These are phyloP conservation scores for Furcula furcula DNA, from an alignment of 2,888 invertebrate genomes.

Conservation along the genomic window DNA sequence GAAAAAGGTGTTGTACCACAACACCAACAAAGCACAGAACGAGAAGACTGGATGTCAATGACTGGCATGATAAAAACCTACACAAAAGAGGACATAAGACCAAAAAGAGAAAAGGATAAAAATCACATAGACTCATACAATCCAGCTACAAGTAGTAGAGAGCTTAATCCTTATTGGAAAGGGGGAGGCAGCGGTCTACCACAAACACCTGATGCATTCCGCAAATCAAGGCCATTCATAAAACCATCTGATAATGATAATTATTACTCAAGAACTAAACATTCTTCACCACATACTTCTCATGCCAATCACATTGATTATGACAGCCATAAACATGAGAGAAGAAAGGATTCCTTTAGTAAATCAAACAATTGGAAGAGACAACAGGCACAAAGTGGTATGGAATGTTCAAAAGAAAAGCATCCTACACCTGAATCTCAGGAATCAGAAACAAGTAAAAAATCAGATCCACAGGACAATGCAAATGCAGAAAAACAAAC, in stretches of 20 bases:
- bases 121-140: constrained; percentile 83
- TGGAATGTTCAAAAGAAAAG: constrained; percentile 2
- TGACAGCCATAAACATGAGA: constrained; percentile 11
- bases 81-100: constrained; percentile 68
- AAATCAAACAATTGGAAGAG: constrained; percentile 47
- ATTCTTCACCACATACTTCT: too few species aligned
- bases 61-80: constrained; percentile 76
- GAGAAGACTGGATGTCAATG: constrained; percentile 92
- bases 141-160: constrained; percentile 87
- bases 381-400: constrained; percentile 13
- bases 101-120: constrained; percentile 74
- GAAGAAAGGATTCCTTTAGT: constrained; percentile 12
- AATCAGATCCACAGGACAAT: not conserved
- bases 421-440: not conserved
- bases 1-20: constrained; percentile 66
- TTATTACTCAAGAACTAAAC: constrained; percentile 29
- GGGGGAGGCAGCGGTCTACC: constrained; percentile 94
- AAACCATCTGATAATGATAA: constrained; percentile 63
- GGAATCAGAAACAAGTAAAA: not conserved
- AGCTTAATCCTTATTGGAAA: constrained; percentile 97
- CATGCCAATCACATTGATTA: too few species aligned
- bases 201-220: constrained; percentile 53
- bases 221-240: constrained; percentile 56
- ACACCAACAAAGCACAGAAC: constrained; percentile 39
- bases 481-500: constrained; percentile 8